phyloP scores from a whole-genome alignment of 2,888 invertebrate genomes.

The Dicyrtomina minuta region DNA sequence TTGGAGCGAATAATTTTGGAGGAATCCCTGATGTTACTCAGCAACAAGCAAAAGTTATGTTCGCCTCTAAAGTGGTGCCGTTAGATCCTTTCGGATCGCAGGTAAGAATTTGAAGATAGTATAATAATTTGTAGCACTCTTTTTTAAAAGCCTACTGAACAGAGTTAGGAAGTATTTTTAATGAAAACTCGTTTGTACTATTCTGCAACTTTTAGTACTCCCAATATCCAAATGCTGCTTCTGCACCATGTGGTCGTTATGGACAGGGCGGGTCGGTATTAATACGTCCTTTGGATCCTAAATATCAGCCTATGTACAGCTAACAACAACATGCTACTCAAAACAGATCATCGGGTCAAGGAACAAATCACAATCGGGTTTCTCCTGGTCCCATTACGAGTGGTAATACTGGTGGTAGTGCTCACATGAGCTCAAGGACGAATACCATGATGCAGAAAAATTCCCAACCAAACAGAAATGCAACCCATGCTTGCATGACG shows the following conservation, averaged over 20 bases:
- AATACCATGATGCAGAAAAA: no score
- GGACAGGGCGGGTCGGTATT: background rate
- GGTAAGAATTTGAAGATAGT: no score
- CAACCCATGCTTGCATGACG: conserved; percentile 33
- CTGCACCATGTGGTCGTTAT: background rate
- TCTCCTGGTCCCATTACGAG: no score
- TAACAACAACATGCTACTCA: no score
- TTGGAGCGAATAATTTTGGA: conserved; percentile 39
- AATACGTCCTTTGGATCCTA: no score
- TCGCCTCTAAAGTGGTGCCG: conserved; percentile 34
- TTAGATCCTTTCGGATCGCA: conserved; percentile 36
- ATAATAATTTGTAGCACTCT: background rate
- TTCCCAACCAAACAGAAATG: conserved; percentile 31
- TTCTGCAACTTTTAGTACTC: background rate
- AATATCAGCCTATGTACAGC: no score
- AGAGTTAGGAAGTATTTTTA: background rate
- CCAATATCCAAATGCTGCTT: no score
- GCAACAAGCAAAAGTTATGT: conserved; percentile 46
- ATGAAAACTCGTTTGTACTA: background rate
- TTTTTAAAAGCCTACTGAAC: background rate
- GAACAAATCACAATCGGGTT: conserved; percentile 41
- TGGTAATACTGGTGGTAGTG: conserved; percentile 38
- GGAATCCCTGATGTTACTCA: conserved; percentile 43
- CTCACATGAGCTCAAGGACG: conserved; percentile 35
- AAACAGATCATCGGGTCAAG: no score